A percentile compares a stretch with the other conserved stretches of the same genome.
These are phyloP conservation scores for Bimastos eiseni DNA, from an alignment of 2,888 invertebrate genomes.

Conservation along the genomic window DNA sequence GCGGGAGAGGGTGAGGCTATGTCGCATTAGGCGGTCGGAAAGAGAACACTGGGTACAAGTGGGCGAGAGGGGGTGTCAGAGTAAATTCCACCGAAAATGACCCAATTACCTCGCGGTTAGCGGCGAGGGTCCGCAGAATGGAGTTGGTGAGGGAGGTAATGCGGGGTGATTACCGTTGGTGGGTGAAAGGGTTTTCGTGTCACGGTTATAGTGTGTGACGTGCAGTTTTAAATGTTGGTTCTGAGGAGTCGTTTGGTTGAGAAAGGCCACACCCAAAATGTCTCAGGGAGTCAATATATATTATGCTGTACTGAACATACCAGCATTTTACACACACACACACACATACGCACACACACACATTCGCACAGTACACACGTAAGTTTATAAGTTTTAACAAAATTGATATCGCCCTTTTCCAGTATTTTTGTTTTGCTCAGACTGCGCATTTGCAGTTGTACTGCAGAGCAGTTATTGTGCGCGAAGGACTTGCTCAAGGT, in stretches of 20 bases:
- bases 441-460: too few relatives aligned
- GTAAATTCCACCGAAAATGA: background rate
- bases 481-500: too few relatives aligned
- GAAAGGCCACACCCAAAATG: background rate
- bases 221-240: constrained; percentile 13
- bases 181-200: constrained; percentile 7
- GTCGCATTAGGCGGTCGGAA: background rate
- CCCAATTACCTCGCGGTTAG: background rate
- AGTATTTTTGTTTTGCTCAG: too few relatives aligned
- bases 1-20: background rate
- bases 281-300: background rate
- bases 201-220: background rate
- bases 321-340: too few relatives aligned
- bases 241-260: background rate
- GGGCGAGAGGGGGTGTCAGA: background rate
- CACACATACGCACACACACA: too few relatives aligned
- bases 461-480: too few relatives aligned
- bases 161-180: background rate
- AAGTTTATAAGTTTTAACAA: too few relatives aligned
- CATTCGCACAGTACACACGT: too few relatives aligned
- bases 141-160: background rate
- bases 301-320: too few relatives aligned
- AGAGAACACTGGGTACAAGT: constrained; percentile 13
- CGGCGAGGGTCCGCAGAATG: background rate
- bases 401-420: too few relatives aligned